A percentile compares a stretch with the other conserved stretches of the same genome.
Conservation (phyloP, 2,113 vertebrate genomes). For the Rhinoderma darwinii region DNA sequence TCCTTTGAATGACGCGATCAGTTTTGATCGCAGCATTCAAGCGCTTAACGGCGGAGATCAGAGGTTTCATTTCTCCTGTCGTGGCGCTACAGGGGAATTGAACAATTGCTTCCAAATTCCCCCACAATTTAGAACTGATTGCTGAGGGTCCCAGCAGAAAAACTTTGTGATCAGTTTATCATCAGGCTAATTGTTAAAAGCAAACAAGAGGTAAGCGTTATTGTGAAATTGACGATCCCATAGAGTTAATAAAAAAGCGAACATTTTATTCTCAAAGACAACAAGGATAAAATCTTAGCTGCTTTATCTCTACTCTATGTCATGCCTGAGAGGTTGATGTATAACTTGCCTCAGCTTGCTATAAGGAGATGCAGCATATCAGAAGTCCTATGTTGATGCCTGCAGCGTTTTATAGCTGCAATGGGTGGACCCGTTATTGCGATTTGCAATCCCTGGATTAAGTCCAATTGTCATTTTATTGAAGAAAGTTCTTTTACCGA, state of each 20-base stretch:
- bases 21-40: too few species aligned
- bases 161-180: background rate
- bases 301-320: background rate
- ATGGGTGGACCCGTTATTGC: slow-evolving; percentile 21
- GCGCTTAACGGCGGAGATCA: too few species aligned
- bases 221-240: slow-evolving; percentile 6
- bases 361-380: slow-evolving; percentile 29
- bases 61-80: background rate
- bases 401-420: slow-evolving; percentile 33
- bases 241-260: background rate
- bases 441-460: slow-evolving; percentile 18
- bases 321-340: slow-evolving; percentile 35
- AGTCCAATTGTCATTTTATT: slow-evolving; percentile 13
- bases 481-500: background rate
- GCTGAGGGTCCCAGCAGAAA: background rate
- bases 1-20: too few species aligned
- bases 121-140: background rate
- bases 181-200: background rate
- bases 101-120: background rate
- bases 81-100: background rate
- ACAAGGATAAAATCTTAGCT: background rate
- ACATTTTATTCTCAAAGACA: slow-evolving; percentile 15
- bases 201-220: background rate
- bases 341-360: slow-evolving; percentile 41
- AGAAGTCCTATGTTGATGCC: slow-evolving; percentile 13